Conservation (phyloP, 2,113 vertebrate species). For the Beaufortia kweichowensis region DNA sequence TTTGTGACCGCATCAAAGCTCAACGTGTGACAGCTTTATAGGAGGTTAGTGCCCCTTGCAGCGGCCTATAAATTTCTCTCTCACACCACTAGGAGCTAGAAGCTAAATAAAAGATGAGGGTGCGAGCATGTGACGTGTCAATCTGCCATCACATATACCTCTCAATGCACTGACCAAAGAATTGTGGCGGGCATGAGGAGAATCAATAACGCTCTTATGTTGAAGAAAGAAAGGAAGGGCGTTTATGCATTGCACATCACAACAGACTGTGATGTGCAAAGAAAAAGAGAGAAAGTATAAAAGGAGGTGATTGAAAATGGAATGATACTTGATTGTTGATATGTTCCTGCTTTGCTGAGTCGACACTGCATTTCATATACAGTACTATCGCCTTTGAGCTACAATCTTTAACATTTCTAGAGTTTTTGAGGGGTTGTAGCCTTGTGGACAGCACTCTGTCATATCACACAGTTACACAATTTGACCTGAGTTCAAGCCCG, state of each 20-base stretch:
- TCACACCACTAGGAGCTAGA: conserved; percentile 14
- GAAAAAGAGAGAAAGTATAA: background rate
- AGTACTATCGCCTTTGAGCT: too few species aligned
- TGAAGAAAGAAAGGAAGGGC: background rate
- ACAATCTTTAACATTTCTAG: too few species aligned
- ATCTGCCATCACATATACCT: conserved; percentile 48
- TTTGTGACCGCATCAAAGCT: conserved; percentile 50
- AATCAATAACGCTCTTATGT: background rate
- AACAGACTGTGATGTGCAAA: background rate
- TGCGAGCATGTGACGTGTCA: conserved; percentile 48
- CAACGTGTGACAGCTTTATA: conserved; percentile 52
- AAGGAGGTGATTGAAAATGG: background rate
- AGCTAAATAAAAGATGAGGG: conserved; percentile 63
- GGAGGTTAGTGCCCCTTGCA: conserved; percentile 45
- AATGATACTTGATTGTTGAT: background rate
- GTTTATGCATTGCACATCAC: background rate
- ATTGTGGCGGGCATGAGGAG: background rate
- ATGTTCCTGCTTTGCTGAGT: background rate
- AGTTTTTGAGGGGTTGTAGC: too few species aligned
- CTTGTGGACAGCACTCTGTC: too few species aligned
- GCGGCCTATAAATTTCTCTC: conserved; percentile 50
- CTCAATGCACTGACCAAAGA: conserved; percentile 26
- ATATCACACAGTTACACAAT: too few species aligned
- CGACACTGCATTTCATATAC: background rate
- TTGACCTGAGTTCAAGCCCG: too few species aligned